Evolutionary conservation across 1,140 invertebrate genomes (phyloP), one percentile per base, ranked within the genome.

Genomic region (Adoxophyes honmai): DNA sequence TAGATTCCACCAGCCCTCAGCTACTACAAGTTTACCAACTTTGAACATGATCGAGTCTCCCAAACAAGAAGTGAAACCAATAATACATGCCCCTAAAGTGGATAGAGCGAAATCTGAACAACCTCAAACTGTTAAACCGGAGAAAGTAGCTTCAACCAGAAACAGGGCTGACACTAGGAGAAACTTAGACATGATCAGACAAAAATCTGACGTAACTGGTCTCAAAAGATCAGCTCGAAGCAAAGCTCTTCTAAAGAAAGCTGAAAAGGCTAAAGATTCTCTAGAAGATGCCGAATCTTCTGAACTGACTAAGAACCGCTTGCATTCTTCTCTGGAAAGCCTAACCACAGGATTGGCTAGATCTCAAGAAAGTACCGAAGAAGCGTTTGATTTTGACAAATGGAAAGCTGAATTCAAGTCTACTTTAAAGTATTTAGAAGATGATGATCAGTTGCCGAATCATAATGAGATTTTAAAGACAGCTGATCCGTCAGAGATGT

Each of bases 1-100:
- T 66, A 86, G 92, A 65, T 93, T 93, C 64, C 90, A 93, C 76
- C 92, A 93, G 64, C 92, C 93, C 11, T 93, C 92, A 1, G 92
- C 92, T 0, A 93, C 92, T 38, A 92, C 92, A 1, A 93, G 92
- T 78, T 65, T 93, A 55, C 92, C 93, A 1, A 92, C 92, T 0
- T 71, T 94, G 48, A 91, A 91, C 56, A 91, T 88, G 73, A 72
- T 91, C 14, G 90, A 91, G 70, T 90, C 88, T 8, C 84, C 88
- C 4, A 90, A 90, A 75, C 75, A 88, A 55, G 91, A 86, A 57
- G 64, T 57, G 0, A 81, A 80, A 18, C 59, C 73, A 37, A 69
- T 84, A 10, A 52, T 64, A 5, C 62, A 73, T 38, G 38, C 62
- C 51, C 33, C 60, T 10, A 81, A 82, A 59, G 34, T 60, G 8